Evolutionary conservation across 2,888 invertebrate species (phyloP).

Genomic region (Caenorhabditis sp.): DNA sequence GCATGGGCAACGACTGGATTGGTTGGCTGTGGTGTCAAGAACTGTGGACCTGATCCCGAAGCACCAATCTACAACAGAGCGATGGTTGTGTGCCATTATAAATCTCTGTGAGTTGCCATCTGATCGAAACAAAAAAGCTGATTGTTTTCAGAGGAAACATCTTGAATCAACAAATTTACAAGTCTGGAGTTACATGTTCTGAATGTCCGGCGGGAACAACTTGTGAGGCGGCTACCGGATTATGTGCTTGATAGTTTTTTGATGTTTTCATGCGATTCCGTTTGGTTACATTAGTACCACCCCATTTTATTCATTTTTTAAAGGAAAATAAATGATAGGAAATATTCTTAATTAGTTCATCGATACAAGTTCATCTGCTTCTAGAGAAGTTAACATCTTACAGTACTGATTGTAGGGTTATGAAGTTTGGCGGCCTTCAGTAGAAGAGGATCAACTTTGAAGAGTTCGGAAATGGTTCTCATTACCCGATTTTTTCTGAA

Average conservation of each 20-base stretch:
- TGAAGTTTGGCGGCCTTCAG: too few relatives aligned
- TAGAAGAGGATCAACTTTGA: too few relatives aligned
- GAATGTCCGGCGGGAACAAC: slow-evolving; percentile 32
- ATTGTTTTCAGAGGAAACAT: slow-evolving; percentile 41
- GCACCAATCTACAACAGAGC: not conserved
- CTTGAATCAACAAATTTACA: slow-evolving; percentile 21
- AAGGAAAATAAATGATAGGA: too few relatives aligned
- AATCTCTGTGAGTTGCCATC: slow-evolving; percentile 3
- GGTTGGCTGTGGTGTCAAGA: slow-evolving; percentile 61
- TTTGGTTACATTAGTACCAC: too few relatives aligned
- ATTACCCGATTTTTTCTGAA: too few relatives aligned
- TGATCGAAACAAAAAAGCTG: not conserved
- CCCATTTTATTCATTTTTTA: too few relatives aligned
- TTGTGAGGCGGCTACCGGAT: slow-evolving; percentile 16
- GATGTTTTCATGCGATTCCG: not conserved
- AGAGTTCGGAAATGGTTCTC: too few relatives aligned
- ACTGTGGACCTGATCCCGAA: slow-evolving; percentile 28
- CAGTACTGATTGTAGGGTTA: too few relatives aligned
- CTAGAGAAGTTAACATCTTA: too few relatives aligned
- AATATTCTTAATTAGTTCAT: too few relatives aligned
- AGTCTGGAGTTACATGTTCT: slow-evolving; percentile 23
- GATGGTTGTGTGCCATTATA: slow-evolving; percentile 34
- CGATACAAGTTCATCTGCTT: too few relatives aligned
- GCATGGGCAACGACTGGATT: slow-evolving; percentile 48
- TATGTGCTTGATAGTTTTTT: slow-evolving; percentile 21